A percentile compares a stretch with the other conserved stretches of the same genome.
These are phyloP conservation scores for Strigamia crassipes DNA, from an alignment of 2,888 invertebrate species.

Conservation along the genomic window DNA sequence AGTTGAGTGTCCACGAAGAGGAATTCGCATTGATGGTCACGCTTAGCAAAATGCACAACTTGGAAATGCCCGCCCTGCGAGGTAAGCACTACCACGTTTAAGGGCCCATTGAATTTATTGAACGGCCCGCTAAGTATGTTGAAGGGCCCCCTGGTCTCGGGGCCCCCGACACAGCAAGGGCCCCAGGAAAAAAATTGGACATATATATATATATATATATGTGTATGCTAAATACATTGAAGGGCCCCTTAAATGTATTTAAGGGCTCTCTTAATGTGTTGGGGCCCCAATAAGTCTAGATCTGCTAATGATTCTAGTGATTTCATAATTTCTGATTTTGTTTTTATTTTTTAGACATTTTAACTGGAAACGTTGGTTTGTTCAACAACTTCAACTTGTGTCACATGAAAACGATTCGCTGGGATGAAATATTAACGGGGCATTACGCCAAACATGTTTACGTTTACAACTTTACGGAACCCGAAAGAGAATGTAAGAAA, in stretches of 20 bases:
- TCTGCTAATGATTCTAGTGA: no score
- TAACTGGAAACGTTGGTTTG: conserved; percentile 87
- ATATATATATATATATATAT: no score
- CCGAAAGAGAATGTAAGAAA: conserved; percentile 78
- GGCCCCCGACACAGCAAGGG: no score
- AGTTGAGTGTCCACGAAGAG: conserved; percentile 78
- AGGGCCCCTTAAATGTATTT: no score
- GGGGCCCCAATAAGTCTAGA: no score
- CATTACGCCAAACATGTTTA: conserved; percentile 73
- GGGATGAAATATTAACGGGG: conserved; percentile 91
- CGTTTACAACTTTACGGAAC: conserved; percentile 77
- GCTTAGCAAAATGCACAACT: conserved; percentile 80
- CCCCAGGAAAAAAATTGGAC: no score
- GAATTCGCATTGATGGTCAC: conserved; percentile 86
- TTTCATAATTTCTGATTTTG: not conserved
- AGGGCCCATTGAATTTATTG: no score
- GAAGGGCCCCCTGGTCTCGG: no score
- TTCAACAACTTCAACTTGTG: conserved; percentile 94
- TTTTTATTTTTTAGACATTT: conserved; percentile 72
- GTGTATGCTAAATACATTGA: no score
- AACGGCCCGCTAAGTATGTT: no score
- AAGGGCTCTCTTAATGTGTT: no score
- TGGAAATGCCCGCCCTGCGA: conserved; percentile 84
- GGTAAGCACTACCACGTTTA: no score
- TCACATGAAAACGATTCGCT: conserved; percentile 87